A percentile compares a stretch with the other conserved stretches of the same genome.
Evolutionary conservation across 2,888 invertebrate species (phyloP).

Genomic region (Noctua janthina): DNA sequence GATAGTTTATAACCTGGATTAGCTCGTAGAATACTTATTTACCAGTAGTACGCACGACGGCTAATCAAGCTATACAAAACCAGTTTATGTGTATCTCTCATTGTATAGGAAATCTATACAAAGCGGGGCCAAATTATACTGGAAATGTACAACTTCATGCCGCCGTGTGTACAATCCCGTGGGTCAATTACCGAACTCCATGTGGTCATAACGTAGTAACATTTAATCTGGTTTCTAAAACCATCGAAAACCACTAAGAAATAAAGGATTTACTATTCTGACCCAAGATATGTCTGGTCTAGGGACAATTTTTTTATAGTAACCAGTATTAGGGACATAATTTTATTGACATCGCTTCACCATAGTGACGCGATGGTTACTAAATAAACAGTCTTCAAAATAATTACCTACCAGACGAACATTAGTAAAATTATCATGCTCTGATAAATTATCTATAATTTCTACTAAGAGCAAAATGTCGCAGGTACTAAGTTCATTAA

Average conservation of each 20-base stretch:
- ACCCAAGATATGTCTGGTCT: background rate
- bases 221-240: background rate
- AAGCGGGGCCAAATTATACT: no score
- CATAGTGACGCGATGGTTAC: no score
- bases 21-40: no score
- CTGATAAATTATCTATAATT: background rate
- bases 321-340: background rate
- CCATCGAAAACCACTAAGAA: background rate
- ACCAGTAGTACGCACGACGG: no score
- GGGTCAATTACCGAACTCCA: no score
- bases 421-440: background rate
- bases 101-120: no score
- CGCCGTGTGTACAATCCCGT: no score
- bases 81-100: no score
- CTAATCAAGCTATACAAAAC: no score
- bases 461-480: background rate
- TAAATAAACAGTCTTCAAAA: background rate
- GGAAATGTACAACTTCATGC: no score
- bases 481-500: slow-evolving; percentile 6
- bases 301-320: background rate
- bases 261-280: background rate
- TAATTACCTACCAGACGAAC: background rate
- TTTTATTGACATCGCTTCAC: background rate
- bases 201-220: background rate
- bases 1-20: no score